Evolutionary conservation across 2,888 invertebrate species (phyloP).

Genomic region (Rotaria sp.): DNA sequence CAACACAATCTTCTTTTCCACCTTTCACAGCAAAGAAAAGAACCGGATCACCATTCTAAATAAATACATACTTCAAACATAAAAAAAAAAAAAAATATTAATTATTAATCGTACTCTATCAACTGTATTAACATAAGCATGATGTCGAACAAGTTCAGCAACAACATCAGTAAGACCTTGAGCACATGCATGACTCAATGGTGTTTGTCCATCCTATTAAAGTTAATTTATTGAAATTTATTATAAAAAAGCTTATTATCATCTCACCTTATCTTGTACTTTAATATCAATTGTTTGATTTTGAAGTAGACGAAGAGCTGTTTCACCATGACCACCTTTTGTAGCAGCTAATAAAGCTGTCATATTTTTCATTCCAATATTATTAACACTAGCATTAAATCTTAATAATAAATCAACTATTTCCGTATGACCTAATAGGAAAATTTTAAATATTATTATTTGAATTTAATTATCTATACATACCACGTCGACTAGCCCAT

Average conservation of each 20-base stretch:
- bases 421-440: constrained; percentile 48
- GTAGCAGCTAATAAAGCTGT: constrained; percentile 74
- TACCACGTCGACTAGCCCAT: constrained; percentile 81
- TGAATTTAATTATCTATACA: not conserved
- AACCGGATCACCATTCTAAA: constrained; percentile 81
- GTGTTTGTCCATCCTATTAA: constrained; percentile 81
- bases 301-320: constrained; percentile 64
- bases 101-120: constrained; percentile 55
- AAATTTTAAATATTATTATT: not conserved
- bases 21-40: constrained; percentile 90
- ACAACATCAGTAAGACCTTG: constrained; percentile 86
- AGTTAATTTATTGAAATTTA: not conserved
- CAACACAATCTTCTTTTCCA: constrained; percentile 81
- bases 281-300: constrained; percentile 66
- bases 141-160: constrained; percentile 74
- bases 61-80: not conserved
- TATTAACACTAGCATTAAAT: constrained; percentile 70
- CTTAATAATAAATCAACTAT: constrained; percentile 49
- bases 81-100: no score
- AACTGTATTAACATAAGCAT: constrained; percentile 88
- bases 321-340: constrained; percentile 67
- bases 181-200: constrained; percentile 82
- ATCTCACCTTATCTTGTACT: constrained; percentile 66
- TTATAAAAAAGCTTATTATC: not conserved
- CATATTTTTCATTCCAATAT: constrained; percentile 94